Percentiles rank a stretch among this genome's conserved stretches.
Conservation (phyloP, 2,888 invertebrate genomes). For the Dryobotodes eremita region DNA sequence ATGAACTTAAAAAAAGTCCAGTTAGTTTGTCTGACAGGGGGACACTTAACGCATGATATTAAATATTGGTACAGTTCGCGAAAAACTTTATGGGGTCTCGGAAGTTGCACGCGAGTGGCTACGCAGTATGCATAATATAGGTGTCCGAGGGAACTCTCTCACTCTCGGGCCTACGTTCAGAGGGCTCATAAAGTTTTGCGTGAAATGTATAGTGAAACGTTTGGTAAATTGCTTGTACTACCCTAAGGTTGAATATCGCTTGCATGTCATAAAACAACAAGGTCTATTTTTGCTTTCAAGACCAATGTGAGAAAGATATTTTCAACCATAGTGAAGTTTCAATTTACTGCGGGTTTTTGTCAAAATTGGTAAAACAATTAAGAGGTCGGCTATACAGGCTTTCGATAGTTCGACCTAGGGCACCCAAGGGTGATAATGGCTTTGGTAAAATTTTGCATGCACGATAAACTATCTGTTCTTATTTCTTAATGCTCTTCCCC, state of each 20-base stretch:
- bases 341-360: not conserved
- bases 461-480: slow-evolving; percentile 9
- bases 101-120: no score
- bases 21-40: not conserved
- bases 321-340: not conserved
- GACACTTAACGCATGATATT: slow-evolving; percentile 10
- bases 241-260: not conserved
- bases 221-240: not conserved
- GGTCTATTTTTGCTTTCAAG: not conserved
- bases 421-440: not conserved
- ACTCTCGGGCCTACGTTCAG: no score
- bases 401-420: not conserved
- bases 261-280: not conserved
- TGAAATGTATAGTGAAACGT: not conserved
- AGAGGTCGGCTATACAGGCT: no score
- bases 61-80: no score
- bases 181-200: no score
- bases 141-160: no score
- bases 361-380: no score
- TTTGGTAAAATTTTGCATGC: slow-evolving; percentile 17
- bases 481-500: slow-evolving; percentile 66
- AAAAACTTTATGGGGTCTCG: no score
- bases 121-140: no score
- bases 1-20: not conserved
- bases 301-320: not conserved